phyloP scores from a whole-genome alignment of 2,888 invertebrate species.

The Ashinkailepas kermadecensis region DNA sequence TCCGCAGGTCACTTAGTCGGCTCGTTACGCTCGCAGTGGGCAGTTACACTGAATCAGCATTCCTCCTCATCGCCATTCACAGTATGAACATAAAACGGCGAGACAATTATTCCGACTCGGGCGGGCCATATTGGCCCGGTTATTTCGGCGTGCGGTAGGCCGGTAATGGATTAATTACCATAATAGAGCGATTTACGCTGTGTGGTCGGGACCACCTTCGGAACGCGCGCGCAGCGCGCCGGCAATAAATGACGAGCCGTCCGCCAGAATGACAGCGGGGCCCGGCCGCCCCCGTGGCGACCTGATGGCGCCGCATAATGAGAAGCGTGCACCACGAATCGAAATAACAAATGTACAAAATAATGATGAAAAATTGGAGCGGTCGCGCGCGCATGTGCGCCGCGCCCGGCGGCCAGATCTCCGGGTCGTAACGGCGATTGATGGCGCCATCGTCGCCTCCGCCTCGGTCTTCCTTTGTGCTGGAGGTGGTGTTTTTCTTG shows the following conservation, averaged over 20 bases:
- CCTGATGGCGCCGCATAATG: constrained; percentile 3
- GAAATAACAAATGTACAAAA: constrained; percentile 12
- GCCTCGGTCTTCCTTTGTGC: neutral
- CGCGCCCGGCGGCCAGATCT: neutral
- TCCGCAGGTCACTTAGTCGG: neutral
- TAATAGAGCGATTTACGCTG: constrained; percentile 22
- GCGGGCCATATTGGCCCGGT: neutral
- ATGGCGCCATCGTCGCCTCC: neutral
- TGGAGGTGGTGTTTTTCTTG: neutral
- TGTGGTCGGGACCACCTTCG: neutral
- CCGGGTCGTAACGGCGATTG: neutral
- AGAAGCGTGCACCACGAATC: constrained; percentile 13
- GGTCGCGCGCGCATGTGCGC: neutral
- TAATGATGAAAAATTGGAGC: constrained; percentile 20
- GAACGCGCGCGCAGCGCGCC: neutral
- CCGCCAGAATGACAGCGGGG: neutral
- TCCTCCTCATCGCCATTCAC: constrained; percentile 4
- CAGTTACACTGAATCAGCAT: constrained; percentile 3
- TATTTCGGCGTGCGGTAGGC: neutral
- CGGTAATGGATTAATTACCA: constrained; percentile 23
- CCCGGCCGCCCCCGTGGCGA: neutral
- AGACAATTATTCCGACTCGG: neutral
- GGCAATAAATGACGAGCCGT: neutral
- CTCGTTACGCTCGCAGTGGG: constrained; percentile 6
- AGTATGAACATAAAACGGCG: constrained; percentile 20